These are phyloP conservation scores for Macrochelys suwanniensis DNA, from an alignment of 2,797 vertebrate species.

Conservation along the genomic window DNA sequence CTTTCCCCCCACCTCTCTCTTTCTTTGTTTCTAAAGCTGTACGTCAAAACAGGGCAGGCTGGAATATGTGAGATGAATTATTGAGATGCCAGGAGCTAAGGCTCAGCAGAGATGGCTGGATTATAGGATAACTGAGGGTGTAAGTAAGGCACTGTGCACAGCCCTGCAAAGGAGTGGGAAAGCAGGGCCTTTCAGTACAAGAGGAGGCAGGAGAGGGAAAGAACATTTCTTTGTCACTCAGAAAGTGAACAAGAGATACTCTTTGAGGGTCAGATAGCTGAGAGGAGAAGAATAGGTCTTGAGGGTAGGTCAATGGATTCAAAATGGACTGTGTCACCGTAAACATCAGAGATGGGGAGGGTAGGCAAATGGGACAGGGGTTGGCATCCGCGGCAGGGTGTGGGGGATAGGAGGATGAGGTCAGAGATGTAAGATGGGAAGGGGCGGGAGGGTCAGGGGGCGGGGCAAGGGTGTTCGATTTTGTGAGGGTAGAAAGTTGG, in stretches of 20 bases:
- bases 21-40: constrained; percentile 24
- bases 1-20: background rate
- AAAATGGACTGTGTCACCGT: background rate
- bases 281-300: background rate
- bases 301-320: background rate
- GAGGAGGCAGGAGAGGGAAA: background rate
- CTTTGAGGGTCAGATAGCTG: background rate
- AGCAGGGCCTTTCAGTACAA: constrained; percentile 15
- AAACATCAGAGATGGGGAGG: background rate
- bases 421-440: background rate
- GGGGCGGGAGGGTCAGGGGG: too few species aligned
- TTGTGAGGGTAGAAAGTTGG: too few species aligned
- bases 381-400: background rate
- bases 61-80: constrained; percentile 12
- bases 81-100: constrained; percentile 27
- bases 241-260: constrained; percentile 32
- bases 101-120: constrained; percentile 19
- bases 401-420: background rate
- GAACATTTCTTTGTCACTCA: constrained; percentile 13
- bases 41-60: constrained; percentile 11
- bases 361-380: background rate
- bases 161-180: constrained; percentile 10
- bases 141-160: background rate
- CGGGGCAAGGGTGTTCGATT: too few species aligned
- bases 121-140: constrained; percentile 41